Evolutionary conservation across 2,888 invertebrate genomes (phyloP).

Genomic region (Dolichopus griseipennis): DNA sequence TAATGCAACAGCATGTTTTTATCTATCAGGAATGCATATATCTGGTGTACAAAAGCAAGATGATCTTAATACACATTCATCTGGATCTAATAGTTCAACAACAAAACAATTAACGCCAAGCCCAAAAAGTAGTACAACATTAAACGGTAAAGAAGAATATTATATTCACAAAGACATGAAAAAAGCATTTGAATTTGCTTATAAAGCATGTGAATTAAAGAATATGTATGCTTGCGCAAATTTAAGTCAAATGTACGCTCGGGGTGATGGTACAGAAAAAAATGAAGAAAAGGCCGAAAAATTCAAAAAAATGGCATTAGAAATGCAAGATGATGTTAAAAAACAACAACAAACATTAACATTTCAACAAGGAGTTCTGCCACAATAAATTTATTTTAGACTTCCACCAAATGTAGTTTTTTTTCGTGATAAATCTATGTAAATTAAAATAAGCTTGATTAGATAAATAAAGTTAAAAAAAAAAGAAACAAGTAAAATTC

Average conservation of each 20-base stretch:
- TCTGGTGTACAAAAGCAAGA: slow-evolving; percentile 57
- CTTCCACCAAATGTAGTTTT: too few species aligned
- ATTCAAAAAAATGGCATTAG: slow-evolving; percentile 62
- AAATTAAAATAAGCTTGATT: too few species aligned
- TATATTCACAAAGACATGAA: slow-evolving; percentile 57
- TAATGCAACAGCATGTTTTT: slow-evolving; percentile 67
- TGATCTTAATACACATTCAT: slow-evolving; percentile 44
- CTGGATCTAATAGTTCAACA: slow-evolving; percentile 21
- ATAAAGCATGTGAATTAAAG: slow-evolving; percentile 72
- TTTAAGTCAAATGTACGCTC: slow-evolving; percentile 75
- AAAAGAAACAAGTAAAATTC: too few species aligned
- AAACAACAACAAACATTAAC: slow-evolving; percentile 45
- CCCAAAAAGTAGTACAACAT: slow-evolving; percentile 22
- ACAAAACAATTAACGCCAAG: slow-evolving; percentile 16
- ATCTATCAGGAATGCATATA: slow-evolving; percentile 70
- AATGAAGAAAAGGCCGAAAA: slow-evolving; percentile 60
- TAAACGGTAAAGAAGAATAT: slow-evolving; percentile 43
- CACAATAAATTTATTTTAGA: slow-evolving; percentile 10
- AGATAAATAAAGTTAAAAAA: too few species aligned
- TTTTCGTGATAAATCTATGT: too few species aligned
- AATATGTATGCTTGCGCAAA: slow-evolving; percentile 86
- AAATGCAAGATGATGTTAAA: slow-evolving; percentile 59
- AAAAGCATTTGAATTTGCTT: slow-evolving; percentile 69
- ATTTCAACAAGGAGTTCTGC: slow-evolving; percentile 49
- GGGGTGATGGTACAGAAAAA: slow-evolving; percentile 74